phyloP scores from a whole-genome alignment of 2,888 invertebrate genomes.

The Drosophila monieri region DNA sequence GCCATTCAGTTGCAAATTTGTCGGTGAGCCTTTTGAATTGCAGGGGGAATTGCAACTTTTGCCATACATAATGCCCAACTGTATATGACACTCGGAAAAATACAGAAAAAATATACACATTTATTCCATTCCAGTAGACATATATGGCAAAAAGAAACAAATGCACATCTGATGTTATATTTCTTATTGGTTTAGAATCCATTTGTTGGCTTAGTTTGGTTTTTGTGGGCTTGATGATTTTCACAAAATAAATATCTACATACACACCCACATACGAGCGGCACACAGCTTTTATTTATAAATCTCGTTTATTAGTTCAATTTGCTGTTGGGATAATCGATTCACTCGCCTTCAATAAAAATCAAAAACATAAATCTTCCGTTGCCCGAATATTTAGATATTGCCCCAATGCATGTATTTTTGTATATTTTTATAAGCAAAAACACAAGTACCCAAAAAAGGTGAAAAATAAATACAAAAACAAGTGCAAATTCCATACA shows the following conservation, averaged over 20 bases:
- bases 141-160: conserved; percentile 29
- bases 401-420: conserved; percentile 12
- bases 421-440: conserved; percentile 3
- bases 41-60: conserved; percentile 14
- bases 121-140: conserved; percentile 20
- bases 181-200: conserved; percentile 19
- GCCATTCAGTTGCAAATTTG: not conserved
- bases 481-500: conserved; percentile 18
- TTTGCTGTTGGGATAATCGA: conserved; percentile 54
- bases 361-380: conserved; percentile 53
- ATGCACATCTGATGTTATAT: conserved; percentile 16
- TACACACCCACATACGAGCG: conserved; percentile 19
- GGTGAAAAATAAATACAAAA: conserved; percentile 26
- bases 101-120: conserved; percentile 11
- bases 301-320: conserved; percentile 74
- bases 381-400: conserved; percentile 27
- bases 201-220: conserved; percentile 29
- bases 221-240: conserved; percentile 22
- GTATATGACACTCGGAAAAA: conserved; percentile 27
- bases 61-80: not conserved
- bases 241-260: conserved; percentile 35
- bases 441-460: conserved; percentile 6
- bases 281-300: conserved; percentile 50
- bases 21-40: not conserved
- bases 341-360: conserved; percentile 58